Conservation (phyloP, 2,888 invertebrate genomes). For the Erynnis tages region DNA sequence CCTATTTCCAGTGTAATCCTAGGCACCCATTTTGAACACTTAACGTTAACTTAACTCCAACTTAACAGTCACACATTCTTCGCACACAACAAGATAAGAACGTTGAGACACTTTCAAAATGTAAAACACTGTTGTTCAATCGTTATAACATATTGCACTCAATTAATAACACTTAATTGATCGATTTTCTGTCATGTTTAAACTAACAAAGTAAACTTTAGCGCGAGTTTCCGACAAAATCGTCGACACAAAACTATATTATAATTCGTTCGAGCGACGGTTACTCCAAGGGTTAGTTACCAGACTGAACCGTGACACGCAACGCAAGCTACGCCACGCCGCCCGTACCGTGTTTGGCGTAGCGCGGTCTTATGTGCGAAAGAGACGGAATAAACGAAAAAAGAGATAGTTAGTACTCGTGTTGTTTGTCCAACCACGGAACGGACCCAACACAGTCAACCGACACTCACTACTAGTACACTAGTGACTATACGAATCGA, state of each 20-base stretch:
- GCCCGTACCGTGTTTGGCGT: constrained; percentile 26
- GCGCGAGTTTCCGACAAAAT: constrained; percentile 54
- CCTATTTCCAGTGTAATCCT: constrained; percentile 55
- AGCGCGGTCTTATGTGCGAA: constrained; percentile 38
- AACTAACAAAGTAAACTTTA: constrained; percentile 51
- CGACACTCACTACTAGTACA: too few species aligned
- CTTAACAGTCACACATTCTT: constrained; percentile 57
- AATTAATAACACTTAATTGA: constrained; percentile 10
- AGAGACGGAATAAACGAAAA: constrained; percentile 40
- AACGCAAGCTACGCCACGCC: constrained; percentile 35
- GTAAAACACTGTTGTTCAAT: constrained; percentile 27
- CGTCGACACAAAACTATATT: constrained; percentile 49
- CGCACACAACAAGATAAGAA: constrained; percentile 42
- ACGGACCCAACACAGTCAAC: too few species aligned
- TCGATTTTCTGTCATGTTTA: constrained; percentile 26
- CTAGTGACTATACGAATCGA: too few species aligned
- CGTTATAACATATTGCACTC: constrained; percentile 34
- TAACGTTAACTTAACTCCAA: constrained; percentile 54
- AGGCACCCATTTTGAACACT: constrained; percentile 66
- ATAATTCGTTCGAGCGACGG: constrained; percentile 61
- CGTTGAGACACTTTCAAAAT: constrained; percentile 43
- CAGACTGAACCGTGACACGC: constrained; percentile 33
- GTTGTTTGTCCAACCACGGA: too few species aligned
- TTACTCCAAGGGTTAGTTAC: constrained; percentile 61
- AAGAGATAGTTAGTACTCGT: constrained; percentile 41